Percentiles rank a stretch among this genome's conserved stretches.
phyloP scores from a whole-genome alignment of 2,888 invertebrate genomes.

The Congeria kusceri region DNA sequence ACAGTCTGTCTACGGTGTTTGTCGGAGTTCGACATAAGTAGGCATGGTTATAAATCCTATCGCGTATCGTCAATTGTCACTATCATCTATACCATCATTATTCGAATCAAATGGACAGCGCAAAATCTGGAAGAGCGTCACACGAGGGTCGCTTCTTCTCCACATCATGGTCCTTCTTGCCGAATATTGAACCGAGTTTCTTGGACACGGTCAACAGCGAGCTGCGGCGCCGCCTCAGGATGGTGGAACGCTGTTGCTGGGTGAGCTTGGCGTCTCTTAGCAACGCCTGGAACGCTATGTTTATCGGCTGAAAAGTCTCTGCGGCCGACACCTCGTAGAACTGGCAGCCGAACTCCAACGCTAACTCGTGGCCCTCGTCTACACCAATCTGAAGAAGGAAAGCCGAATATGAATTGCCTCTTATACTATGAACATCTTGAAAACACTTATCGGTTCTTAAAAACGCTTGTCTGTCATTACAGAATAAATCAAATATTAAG shows the following conservation, averaged over 20 bases:
- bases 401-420: too few relatives aligned
- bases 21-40: too few relatives aligned
- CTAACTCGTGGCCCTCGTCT: constrained; percentile 85
- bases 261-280: constrained; percentile 74
- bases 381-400: constrained; percentile 87
- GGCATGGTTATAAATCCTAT: too few relatives aligned
- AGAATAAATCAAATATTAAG: too few relatives aligned
- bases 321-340: constrained; percentile 80
- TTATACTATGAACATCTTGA: too few relatives aligned
- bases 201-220: constrained; percentile 75
- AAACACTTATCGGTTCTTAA: too few relatives aligned
- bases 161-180: constrained; percentile 66
- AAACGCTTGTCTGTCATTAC: too few relatives aligned
- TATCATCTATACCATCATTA: too few relatives aligned
- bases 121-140: constrained; percentile 61
- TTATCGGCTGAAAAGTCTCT: constrained; percentile 72
- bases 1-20: too few relatives aligned
- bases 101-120: constrained; percentile 48
- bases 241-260: constrained; percentile 68
- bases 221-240: constrained; percentile 69
- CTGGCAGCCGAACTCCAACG: constrained; percentile 75
- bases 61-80: too few relatives aligned
- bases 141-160: constrained; percentile 66
- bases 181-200: constrained; percentile 78
- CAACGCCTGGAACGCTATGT: constrained; percentile 74